A percentile compares a stretch with the other conserved stretches of the same genome.
Evolutionary conservation across 2,113 vertebrate genomes (phyloP).

Genomic region (Petaurus breviceps): DNA sequence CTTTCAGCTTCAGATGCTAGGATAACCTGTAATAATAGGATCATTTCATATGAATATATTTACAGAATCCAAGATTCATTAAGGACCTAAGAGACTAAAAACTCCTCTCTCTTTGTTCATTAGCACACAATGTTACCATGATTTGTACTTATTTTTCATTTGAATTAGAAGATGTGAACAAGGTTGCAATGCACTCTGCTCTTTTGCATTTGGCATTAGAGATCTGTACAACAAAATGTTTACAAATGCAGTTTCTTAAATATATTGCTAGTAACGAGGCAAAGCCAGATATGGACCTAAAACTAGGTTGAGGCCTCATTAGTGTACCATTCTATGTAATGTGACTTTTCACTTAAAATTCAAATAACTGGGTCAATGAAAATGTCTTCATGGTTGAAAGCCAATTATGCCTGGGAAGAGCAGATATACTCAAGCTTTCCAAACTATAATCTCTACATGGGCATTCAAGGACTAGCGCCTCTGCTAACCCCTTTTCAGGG

Average conservation of each 20-base stretch:
- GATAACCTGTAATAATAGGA: neutral
- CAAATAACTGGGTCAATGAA: neutral
- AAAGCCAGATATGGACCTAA: neutral
- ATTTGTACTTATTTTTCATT: slow-evolving; percentile 39
- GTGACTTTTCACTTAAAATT: neutral
- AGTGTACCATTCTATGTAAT: neutral
- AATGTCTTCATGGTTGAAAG: neutral
- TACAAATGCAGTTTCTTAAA: neutral
- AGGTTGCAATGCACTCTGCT: slow-evolving; percentile 25
- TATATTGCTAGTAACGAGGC: neutral
- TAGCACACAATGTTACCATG: neutral
- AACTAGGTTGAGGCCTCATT: neutral
- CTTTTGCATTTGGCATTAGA: neutral
- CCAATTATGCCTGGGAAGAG: neutral
- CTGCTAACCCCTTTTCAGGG: neutral
- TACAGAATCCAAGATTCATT: slow-evolving; percentile 21
- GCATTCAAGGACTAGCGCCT: neutral
- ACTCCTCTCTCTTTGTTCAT: slow-evolving; percentile 14
- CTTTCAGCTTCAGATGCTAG: neutral
- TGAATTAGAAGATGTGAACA: slow-evolving; percentile 56
- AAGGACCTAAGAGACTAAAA: neutral
- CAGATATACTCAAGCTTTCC: neutral
- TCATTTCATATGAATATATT: slow-evolving; percentile 21
- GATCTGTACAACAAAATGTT: slow-evolving; percentile 21
- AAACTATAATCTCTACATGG: neutral